These are phyloP conservation scores for Masnerella sp. DNA, from an alignment of 2,888 invertebrate genomes.

Conservation along the genomic window DNA sequence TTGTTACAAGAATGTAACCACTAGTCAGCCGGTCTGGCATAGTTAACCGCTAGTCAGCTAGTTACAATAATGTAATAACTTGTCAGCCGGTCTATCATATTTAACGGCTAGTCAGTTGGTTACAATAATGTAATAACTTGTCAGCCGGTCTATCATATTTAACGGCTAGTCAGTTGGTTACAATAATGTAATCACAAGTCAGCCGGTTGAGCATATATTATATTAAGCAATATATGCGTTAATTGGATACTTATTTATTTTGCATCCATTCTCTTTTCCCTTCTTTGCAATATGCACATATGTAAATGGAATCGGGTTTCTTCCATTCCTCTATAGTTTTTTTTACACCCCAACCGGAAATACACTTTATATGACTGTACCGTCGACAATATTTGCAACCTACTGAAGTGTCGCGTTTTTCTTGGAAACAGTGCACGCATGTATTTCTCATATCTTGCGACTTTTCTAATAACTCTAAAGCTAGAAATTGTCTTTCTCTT, in stretches of 20 bases:
- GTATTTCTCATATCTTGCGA: background rate
- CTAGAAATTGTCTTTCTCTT: background rate
- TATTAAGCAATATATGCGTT: too few species aligned
- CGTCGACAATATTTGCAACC: conserved; percentile 9
- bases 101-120: too few species aligned
- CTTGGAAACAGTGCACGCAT: background rate
- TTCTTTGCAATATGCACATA: background rate
- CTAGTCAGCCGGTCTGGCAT: too few species aligned
- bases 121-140: too few species aligned
- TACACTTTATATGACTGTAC: background rate
- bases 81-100: too few species aligned
- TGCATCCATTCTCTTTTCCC: background rate
- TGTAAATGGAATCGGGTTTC: background rate
- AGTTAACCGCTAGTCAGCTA: too few species aligned
- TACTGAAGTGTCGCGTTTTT: background rate
- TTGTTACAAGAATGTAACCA: too few species aligned
- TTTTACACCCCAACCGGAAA: background rate
- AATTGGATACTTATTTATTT: conserved; percentile 8
- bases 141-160: too few species aligned
- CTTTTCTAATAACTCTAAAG: background rate
- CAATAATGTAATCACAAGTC: too few species aligned
- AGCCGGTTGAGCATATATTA: too few species aligned
- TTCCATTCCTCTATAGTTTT: background rate
- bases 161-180: too few species aligned
- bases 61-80: too few species aligned